Evolutionary conservation across 2,797 vertebrate species (phyloP).

Genomic region (Lepus oiostolus): DNA sequence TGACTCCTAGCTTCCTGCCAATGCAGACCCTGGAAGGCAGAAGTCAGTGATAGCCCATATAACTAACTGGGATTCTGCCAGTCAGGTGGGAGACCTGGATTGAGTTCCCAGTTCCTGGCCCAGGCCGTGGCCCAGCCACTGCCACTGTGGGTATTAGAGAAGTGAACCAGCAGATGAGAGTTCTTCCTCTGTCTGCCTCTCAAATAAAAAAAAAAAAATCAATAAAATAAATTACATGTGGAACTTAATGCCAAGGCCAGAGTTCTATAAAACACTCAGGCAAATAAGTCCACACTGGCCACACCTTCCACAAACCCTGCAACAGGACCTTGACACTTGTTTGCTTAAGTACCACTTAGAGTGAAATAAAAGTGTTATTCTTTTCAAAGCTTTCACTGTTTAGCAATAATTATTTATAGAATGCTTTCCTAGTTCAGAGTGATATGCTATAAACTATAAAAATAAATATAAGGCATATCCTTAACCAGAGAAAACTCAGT

Average conservation of each 20-base stretch:
- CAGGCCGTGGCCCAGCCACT: too few species aligned
- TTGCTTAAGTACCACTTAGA: neutral
- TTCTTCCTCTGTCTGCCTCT: too few species aligned
- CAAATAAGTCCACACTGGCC: conserved; percentile 30
- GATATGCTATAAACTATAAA: conserved; percentile 32
- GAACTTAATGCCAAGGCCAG: neutral
- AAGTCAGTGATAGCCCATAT: too few species aligned
- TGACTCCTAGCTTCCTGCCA: too few species aligned
- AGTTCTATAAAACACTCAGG: conserved; percentile 50
- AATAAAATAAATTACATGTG: neutral
- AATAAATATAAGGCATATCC: conserved; percentile 11
- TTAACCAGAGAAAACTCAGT: neutral
- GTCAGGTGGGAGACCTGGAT: too few species aligned
- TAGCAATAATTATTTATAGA: conserved; percentile 48
- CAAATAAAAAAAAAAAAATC: too few species aligned
- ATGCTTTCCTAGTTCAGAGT: neutral
- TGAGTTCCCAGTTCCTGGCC: too few species aligned
- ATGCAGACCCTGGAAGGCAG: too few species aligned
- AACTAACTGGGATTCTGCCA: too few species aligned
- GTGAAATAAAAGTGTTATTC: neutral
- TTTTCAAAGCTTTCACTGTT: conserved; percentile 20
- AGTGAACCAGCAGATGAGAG: too few species aligned
- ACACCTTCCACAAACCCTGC: conserved; percentile 51
- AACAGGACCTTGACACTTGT: neutral
- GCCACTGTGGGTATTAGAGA: too few species aligned